Percentiles rank a stretch among this genome's conserved stretches.
phyloP scores from a whole-genome alignment of 2,113 vertebrate species.

The Boleophthalmus pectinirostris region DNA sequence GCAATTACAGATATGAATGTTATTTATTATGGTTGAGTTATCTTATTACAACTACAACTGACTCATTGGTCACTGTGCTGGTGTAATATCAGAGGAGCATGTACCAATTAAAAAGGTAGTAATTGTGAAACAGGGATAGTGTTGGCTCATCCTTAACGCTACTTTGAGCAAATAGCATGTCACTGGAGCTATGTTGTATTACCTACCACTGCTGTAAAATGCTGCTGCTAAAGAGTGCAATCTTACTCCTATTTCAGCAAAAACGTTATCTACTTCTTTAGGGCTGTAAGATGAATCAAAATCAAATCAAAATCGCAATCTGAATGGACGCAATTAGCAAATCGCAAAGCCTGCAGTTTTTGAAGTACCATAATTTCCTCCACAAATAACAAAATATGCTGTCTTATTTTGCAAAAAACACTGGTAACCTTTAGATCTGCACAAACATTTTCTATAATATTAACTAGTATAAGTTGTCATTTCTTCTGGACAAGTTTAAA shows the following conservation, averaged over 20 bases:
- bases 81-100: slow-evolving; percentile 34
- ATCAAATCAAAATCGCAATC: too few relatives aligned
- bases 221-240: slow-evolving; percentile 12
- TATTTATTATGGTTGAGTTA: slow-evolving; percentile 52
- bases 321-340: too few relatives aligned
- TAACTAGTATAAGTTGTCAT: too few relatives aligned
- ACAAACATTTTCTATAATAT: too few relatives aligned
- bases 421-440: too few relatives aligned
- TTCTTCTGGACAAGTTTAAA: too few relatives aligned
- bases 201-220: slow-evolving; percentile 1
- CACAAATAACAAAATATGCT: too few relatives aligned
- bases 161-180: slow-evolving; percentile 27
- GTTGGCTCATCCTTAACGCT: slow-evolving; percentile 45
- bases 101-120: slow-evolving; percentile 56
- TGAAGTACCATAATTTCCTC: too few relatives aligned
- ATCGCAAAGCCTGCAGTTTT: too few relatives aligned
- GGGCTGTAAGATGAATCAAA: too few relatives aligned
- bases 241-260: not conserved
- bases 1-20: slow-evolving; percentile 49
- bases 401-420: too few relatives aligned
- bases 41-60: slow-evolving; percentile 48
- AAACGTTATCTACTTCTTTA: not conserved
- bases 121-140: slow-evolving; percentile 34
- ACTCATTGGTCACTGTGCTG: slow-evolving; percentile 48
- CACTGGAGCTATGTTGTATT: slow-evolving; percentile 22